Conservation (phyloP, 2,113 vertebrate species). For the Felis chaus region DNA sequence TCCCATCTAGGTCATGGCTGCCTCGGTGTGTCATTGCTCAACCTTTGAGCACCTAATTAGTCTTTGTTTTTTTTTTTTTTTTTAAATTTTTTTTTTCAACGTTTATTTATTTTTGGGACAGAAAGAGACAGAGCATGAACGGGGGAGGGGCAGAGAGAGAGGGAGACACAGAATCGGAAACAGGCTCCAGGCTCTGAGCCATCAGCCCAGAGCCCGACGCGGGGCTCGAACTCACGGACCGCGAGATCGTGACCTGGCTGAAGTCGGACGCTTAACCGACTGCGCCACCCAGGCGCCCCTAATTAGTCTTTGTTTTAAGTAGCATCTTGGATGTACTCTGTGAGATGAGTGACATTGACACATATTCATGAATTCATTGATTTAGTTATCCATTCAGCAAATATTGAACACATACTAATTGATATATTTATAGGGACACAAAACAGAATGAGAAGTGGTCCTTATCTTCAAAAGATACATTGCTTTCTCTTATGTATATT, state of each 20-base stretch:
- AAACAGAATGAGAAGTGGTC: neutral
- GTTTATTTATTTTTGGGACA: too few species aligned
- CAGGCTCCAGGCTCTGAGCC: too few species aligned
- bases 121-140: too few species aligned
- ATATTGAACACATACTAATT: neutral
- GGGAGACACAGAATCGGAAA: too few species aligned
- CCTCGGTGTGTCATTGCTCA: neutral
- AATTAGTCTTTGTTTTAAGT: neutral
- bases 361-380: neutral
- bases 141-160: too few species aligned
- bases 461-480: neutral
- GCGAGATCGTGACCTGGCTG: too few species aligned
- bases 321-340: neutral
- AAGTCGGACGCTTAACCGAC: too few species aligned
- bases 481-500: neutral
- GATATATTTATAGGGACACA: neutral
- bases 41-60: neutral
- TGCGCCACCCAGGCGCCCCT: too few species aligned
- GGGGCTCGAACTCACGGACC: too few species aligned
- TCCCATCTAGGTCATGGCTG: neutral
- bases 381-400: neutral
- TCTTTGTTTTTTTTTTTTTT: too few species aligned
- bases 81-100: too few species aligned
- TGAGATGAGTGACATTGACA: neutral
- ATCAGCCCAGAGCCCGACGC: too few species aligned